Evolutionary conservation across 2,113 vertebrate genomes (phyloP), one percentile per base, ranked within the genome.

Genomic region (Agelaius phoeniceus): DNA sequence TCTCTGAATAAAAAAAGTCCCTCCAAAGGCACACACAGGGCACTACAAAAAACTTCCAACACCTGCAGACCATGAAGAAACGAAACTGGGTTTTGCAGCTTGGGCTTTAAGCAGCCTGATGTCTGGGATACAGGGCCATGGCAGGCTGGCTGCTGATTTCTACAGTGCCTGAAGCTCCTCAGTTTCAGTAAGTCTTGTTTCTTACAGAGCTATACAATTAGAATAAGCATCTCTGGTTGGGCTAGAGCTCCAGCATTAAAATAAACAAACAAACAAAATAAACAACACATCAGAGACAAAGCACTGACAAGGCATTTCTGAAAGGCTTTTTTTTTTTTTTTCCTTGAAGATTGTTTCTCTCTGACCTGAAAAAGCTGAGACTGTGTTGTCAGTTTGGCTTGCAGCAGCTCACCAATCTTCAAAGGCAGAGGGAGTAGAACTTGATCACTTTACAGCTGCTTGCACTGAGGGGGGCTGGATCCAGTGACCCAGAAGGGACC

Each of bases 401-500:
- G 59, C 67, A 85, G 87, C 67, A 67, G 62, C 77, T 90, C 68
- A 37, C 43, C 63, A 6, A 0, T 19, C 84, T 85, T 89, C 81
- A 89, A 89, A 93, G 75, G 82, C 89, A 69, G 63, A 11, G 9
- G 35, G 58, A 77, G 71, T 6, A 48, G 49, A 68, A 81, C 18
- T 66, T 54, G 31, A 81, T 81, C 46, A 30, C 83, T 93, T 89
- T 20, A 83, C 73, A 93, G 23, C 88, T 59, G 72, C 59, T 35
- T 71, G 85, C 57, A 59, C 65, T 23, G 72, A 83, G 33, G 15
- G 58, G 18, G 59, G 54, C 28, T 89, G 65, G 61, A 90, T 74
- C 48, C 11, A 58, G n/a, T 89, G 95, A 96, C 93, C 96, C 93
- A 54, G 80, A 89, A 93, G 57, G 57, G 89, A 90, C 90, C 94